Conservation (phyloP, 2,797 vertebrate genomes). For the Amphiprion clarkii region DNA sequence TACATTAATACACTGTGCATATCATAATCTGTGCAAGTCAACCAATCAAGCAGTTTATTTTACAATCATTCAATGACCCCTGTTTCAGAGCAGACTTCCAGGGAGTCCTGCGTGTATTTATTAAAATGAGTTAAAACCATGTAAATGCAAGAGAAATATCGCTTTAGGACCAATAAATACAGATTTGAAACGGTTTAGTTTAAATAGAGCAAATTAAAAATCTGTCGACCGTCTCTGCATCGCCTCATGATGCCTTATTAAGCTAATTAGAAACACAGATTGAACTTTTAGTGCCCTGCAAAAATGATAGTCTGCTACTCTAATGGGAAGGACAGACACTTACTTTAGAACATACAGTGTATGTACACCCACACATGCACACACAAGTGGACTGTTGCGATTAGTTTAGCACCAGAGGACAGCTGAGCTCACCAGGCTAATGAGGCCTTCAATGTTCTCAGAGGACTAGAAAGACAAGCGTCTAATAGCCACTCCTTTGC, state of each 20-base stretch:
- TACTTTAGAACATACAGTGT: slow-evolving; percentile 25
- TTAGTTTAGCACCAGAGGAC: slow-evolving; percentile 61
- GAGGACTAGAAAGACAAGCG: slow-evolving; percentile 63
- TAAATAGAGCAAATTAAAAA: slow-evolving; percentile 25
- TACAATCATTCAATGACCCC: neutral
- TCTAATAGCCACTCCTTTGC: slow-evolving; percentile 69
- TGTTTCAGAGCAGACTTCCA: neutral
- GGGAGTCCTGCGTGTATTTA: neutral
- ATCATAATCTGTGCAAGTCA: neutral
- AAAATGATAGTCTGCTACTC: slow-evolving; percentile 12
- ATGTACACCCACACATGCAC: slow-evolving; percentile 33
- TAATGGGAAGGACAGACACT: slow-evolving; percentile 23
- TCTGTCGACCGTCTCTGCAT: slow-evolving; percentile 5
- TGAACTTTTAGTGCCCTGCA: slow-evolving; percentile 19
- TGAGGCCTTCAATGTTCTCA: slow-evolving; percentile 71
- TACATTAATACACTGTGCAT: neutral
- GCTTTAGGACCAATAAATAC: slow-evolving; percentile 29
- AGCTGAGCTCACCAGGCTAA: slow-evolving; percentile 71
- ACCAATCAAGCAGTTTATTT: neutral
- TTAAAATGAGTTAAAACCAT: slow-evolving; percentile 12
- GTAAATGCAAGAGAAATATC: slow-evolving; percentile 13
- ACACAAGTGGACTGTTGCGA: slow-evolving; percentile 33
- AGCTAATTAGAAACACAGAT: slow-evolving; percentile 34
- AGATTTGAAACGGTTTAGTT: neutral
- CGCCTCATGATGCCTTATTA: slow-evolving; percentile 18